Evolutionary conservation across 1,140 invertebrate species (phyloP).

Genomic region (Bombus cullumanus): DNA sequence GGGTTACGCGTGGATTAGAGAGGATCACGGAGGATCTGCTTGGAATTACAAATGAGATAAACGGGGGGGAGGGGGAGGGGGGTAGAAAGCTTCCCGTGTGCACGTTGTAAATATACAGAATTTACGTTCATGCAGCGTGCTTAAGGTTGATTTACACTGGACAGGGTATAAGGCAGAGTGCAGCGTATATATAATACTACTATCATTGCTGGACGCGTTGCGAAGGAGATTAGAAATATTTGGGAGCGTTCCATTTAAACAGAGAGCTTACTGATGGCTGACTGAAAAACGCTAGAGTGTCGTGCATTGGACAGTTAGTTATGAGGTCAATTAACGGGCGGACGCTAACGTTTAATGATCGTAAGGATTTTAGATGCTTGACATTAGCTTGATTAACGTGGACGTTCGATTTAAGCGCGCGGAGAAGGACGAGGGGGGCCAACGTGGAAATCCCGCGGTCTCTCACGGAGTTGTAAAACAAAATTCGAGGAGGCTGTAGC

Average conservation of each 20-base stretch:
- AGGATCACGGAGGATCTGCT: not conserved
- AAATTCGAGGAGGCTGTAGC: not conserved
- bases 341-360: not conserved
- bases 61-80: too few relatives aligned
- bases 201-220: not conserved
- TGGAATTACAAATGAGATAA: not conserved
- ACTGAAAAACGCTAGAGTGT: not conserved
- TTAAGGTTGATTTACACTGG: conserved; percentile 39
- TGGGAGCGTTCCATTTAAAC: not conserved
- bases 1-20: too few relatives aligned
- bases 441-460: too few relatives aligned
- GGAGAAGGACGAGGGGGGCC: too few relatives aligned
- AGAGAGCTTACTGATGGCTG: not conserved
- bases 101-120: conserved; percentile 20
- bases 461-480: not conserved
- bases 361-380: not conserved
- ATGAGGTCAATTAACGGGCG: not conserved
- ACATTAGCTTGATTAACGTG: not conserved
- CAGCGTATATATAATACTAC: not conserved
- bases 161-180: not conserved
- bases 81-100: not conserved
- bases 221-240: conserved; percentile 28
- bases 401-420: not conserved
- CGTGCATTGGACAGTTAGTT: conserved; percentile 11
- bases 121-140: conserved; percentile 29